Percentiles rank a stretch among this genome's conserved stretches.
These are phyloP conservation scores for Mylabris sibirica DNA, from an alignment of 2,888 invertebrate species.

Conservation along the genomic window DNA sequence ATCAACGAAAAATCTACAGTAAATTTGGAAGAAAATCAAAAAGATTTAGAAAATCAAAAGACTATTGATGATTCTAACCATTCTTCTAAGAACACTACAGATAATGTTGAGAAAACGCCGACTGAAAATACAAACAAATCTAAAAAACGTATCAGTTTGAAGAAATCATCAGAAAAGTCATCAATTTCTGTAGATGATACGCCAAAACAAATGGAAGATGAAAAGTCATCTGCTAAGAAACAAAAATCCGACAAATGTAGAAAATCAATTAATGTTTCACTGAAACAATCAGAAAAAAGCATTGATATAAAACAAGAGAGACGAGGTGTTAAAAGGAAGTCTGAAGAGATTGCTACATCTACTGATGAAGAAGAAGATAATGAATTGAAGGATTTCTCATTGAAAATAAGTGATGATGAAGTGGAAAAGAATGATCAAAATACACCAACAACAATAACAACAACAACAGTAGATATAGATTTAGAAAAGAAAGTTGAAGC, in stretches of 20 bases:
- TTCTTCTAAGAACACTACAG: not conserved
- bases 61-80: not conserved
- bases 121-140: not conserved
- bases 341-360: not conserved
- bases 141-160: not conserved
- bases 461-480: not conserved
- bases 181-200: not conserved
- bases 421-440: not conserved
- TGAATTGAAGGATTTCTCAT: not conserved
- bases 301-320: not conserved
- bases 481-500: not conserved
- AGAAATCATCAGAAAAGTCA: not conserved
- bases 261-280: not conserved
- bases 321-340: constrained; percentile 1
- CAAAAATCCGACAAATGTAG: not conserved
- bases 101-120: not conserved
- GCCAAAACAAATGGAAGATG: not conserved
- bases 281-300: not conserved
- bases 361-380: not conserved
- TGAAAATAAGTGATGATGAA: not conserved
- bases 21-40: not conserved
- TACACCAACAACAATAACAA: not conserved
- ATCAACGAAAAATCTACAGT: not conserved
- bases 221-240: not conserved
- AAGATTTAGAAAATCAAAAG: not conserved